A percentile compares a stretch with the other conserved stretches of the same genome.
Evolutionary conservation across 2,113 vertebrate species (phyloP).

Genomic region (Herpetotheres cachinnans): DNA sequence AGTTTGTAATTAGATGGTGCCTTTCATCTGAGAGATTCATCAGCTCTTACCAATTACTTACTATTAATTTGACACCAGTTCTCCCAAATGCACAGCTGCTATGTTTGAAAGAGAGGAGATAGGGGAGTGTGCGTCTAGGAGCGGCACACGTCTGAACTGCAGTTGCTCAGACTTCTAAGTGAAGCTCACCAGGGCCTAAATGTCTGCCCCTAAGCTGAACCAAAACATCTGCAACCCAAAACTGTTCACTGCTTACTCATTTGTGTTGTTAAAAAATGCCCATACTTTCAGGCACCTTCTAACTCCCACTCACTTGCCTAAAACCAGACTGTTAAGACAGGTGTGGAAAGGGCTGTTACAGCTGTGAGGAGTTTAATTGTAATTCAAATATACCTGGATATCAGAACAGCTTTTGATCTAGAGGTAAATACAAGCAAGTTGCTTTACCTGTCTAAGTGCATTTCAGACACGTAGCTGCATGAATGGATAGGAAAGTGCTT

Average conservation of each 20-base stretch:
- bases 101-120: neutral
- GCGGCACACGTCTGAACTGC: neutral
- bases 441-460: neutral
- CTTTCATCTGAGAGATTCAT: constrained; percentile 6
- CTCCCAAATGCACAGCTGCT: neutral
- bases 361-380: constrained; percentile 5
- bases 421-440: constrained; percentile 8
- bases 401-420: constrained; percentile 47
- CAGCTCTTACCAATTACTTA: neutral
- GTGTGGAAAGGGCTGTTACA: neutral
- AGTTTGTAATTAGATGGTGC: neutral
- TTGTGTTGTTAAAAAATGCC: neutral
- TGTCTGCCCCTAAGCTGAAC: constrained; percentile 13
- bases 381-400: constrained; percentile 24
- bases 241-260: neutral
- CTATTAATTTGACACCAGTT: neutral
- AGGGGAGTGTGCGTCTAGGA: neutral
- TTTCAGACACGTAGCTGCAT: constrained; percentile 7
- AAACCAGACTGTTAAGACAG: neutral
- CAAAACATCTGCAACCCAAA: constrained; percentile 4
- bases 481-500: neutral
- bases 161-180: neutral
- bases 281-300: constrained; percentile 7
- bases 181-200: neutral
- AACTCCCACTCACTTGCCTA: constrained; percentile 26